phyloP scores from a whole-genome alignment of 2,797 vertebrate genomes.

The Limnodromus scolopaceus region DNA sequence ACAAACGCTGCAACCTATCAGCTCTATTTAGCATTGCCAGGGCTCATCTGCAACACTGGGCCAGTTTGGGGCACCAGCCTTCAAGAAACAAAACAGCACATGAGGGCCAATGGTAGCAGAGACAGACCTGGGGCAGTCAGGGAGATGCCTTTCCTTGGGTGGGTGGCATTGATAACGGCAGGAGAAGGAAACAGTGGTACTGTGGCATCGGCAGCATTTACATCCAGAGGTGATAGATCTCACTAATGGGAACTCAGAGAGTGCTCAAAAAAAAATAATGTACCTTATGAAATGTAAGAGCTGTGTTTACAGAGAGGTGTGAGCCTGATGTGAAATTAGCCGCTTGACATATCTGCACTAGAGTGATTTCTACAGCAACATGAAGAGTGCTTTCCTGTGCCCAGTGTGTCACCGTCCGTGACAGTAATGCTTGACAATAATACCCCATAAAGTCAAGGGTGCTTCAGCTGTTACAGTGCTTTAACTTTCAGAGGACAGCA shows the following conservation, averaged over 20 bases:
- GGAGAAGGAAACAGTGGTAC: fast-evolving
- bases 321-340: not conserved
- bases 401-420: fast-evolving
- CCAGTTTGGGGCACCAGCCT: not conserved
- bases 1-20: not conserved
- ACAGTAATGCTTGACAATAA: not conserved
- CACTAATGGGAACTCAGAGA: not conserved
- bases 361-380: not conserved
- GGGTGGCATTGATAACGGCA: fast-evolving
- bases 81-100: not conserved
- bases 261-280: not conserved
- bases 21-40: not conserved
- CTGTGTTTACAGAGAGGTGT: not conserved
- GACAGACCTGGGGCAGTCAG: not conserved
- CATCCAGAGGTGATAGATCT: not conserved
- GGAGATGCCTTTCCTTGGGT: not conserved
- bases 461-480: not conserved
- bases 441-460: not conserved
- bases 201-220: not conserved
- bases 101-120: not conserved
- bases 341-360: not conserved
- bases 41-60: not conserved
- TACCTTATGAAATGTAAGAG: not conserved
- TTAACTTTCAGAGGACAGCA: not conserved
- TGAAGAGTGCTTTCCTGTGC: fast-evolving